Evolutionary conservation across 2,113 vertebrate genomes (phyloP).

Genomic region (Chaenogobius annularis): DNA sequence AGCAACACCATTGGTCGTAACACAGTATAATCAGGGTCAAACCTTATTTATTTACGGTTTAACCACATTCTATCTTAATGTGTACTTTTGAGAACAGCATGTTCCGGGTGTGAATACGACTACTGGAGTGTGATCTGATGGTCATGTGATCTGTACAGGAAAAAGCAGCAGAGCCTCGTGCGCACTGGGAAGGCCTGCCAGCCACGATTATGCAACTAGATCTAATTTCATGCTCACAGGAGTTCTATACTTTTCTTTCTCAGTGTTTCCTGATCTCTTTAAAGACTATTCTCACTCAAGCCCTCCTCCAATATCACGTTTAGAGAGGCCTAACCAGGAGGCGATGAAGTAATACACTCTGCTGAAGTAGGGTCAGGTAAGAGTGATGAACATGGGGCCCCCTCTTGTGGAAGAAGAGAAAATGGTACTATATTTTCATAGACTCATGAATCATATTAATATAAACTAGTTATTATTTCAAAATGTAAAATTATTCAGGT

Average conservation of each 20-base stretch:
- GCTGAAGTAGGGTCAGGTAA: conserved; percentile 20
- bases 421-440: not conserved
- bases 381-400: conserved; percentile 28
- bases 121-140: conserved; percentile 32
- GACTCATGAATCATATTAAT: not conserved
- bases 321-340: not conserved
- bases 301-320: not conserved
- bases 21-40: too few relatives aligned
- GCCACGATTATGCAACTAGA: conserved; percentile 52
- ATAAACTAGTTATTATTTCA: too few relatives aligned
- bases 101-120: conserved; percentile 21
- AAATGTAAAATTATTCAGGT: too few relatives aligned
- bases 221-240: conserved; percentile 59
- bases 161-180: conserved; percentile 25
- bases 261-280: not conserved
- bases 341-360: not conserved
- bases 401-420: conserved; percentile 43
- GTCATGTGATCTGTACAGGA: conserved; percentile 55
- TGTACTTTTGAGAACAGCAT: not conserved
- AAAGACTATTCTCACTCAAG: not conserved
- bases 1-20: too few relatives aligned
- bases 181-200: conserved; percentile 53
- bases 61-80: not conserved
- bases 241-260: conserved; percentile 6
- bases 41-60: too few relatives aligned